A percentile compares a stretch with the other conserved stretches of the same genome.
phyloP scores from a whole-genome alignment of 2,113 vertebrate genomes.

The Gymnarchus niloticus region DNA sequence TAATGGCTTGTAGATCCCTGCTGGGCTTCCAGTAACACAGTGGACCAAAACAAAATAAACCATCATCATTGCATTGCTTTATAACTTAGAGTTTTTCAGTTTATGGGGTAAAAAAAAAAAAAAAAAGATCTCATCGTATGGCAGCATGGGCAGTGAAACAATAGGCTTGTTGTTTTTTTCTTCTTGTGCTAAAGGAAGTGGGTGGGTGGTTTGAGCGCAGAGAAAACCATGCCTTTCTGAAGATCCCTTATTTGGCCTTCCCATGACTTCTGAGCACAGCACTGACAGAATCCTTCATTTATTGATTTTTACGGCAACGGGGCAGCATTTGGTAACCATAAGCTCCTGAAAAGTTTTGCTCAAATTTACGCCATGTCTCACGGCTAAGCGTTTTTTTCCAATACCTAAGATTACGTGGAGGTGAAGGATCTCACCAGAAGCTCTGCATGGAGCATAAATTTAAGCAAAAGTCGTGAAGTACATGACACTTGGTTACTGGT shows the following conservation, averaged over 20 bases:
- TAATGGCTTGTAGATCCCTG: background rate
- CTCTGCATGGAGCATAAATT: too few relatives aligned
- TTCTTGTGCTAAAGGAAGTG: background rate
- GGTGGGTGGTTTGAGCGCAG: background rate
- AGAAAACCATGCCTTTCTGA: background rate
- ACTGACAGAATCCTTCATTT: background rate
- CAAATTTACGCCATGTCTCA: background rate
- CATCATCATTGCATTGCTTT: background rate
- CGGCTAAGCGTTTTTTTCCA: background rate
- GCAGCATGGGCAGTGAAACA: background rate
- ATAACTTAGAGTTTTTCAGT: background rate
- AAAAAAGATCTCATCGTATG: background rate
- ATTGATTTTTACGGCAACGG: background rate
- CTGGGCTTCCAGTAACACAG: background rate
- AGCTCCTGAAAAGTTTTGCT: background rate
- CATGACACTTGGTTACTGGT: background rate
- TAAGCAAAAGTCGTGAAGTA: background rate
- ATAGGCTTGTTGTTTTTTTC: too few relatives aligned
- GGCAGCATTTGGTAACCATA: background rate
- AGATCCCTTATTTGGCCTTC: background rate
- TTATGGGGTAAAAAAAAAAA: background rate
- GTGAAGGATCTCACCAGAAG: background rate
- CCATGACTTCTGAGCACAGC: background rate
- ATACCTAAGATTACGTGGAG: background rate
- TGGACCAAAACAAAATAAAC: background rate